Conservation (phyloP, 2,888 invertebrate genomes). For the Blera fallax region DNA sequence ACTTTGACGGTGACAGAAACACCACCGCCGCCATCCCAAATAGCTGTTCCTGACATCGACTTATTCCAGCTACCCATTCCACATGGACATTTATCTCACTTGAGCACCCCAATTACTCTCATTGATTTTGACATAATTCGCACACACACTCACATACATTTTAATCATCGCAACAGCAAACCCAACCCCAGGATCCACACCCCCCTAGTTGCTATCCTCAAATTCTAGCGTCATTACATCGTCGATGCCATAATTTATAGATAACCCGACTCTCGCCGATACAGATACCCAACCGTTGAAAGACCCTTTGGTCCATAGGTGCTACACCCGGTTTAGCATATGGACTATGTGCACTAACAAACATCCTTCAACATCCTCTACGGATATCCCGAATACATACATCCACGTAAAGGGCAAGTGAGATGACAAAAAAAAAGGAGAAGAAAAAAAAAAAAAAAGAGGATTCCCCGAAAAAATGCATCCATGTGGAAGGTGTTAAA, state of each 20-base stretch:
- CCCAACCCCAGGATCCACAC: constrained; percentile 10
- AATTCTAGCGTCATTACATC: constrained; percentile 50
- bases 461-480: constrained; percentile 72
- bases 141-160: constrained; percentile 29
- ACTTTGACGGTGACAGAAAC: constrained; percentile 52
- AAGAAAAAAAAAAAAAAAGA: no score
- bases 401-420: constrained; percentile 7
- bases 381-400: constrained; percentile 35
- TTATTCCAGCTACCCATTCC: constrained; percentile 22
- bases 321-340: constrained; percentile 62
- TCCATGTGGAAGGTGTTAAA: constrained; percentile 74
- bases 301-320: constrained; percentile 35
- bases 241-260: constrained; percentile 67
- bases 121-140: constrained; percentile 60
- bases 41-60: constrained; percentile 51
- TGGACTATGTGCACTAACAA: constrained; percentile 42
- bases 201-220: constrained; percentile 24
- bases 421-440: constrained; percentile 66
- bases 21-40: constrained; percentile 21
- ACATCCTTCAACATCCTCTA: constrained; percentile 49
- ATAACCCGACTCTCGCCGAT: constrained; percentile 56
- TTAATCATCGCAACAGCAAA: constrained; percentile 53
- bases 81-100: constrained; percentile 65
- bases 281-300: constrained; percentile 36
- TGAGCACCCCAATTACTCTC: constrained; percentile 69